Percentiles rank a stretch among this genome's conserved stretches.
phyloP scores from a whole-genome alignment of 2,113 vertebrate genomes.

The Alosa alosa region DNA sequence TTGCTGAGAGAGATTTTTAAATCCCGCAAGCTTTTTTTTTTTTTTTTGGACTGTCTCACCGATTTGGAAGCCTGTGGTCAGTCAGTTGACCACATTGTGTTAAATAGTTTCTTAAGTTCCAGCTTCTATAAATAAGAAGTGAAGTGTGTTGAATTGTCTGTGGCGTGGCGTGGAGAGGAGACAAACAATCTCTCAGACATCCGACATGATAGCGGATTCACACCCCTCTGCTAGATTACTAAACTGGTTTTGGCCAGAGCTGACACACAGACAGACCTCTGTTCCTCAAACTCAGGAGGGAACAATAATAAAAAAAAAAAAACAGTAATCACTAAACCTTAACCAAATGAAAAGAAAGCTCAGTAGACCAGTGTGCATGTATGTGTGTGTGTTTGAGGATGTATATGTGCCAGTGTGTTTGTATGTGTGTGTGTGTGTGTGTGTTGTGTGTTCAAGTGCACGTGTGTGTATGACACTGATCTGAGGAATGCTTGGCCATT shows the following conservation, averaged over 20 bases:
- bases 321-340: background rate
- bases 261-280: constrained; percentile 37
- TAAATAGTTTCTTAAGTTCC: constrained; percentile 29
- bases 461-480: constrained; percentile 33
- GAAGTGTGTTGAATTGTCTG: constrained; percentile 34
- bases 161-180: constrained; percentile 23
- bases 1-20: background rate
- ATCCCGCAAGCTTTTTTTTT: background rate
- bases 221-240: constrained; percentile 46
- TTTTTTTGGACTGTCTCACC: background rate
- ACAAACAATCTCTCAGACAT: constrained; percentile 30
- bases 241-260: constrained; percentile 9
- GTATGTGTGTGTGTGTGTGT: background rate
- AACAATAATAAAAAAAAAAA: background rate
- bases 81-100: background rate
- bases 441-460: background rate
- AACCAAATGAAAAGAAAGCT: constrained; percentile 16
- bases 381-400: background rate
- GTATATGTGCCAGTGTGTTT: too few relatives aligned
- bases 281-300: constrained; percentile 31
- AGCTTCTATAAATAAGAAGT: constrained; percentile 41
- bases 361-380: background rate
- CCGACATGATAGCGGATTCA: constrained; percentile 38
- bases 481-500: constrained; percentile 53
- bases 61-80: background rate